phyloP scores from a whole-genome alignment of 2,797 vertebrate species.

The Xyrichtys novacula region DNA sequence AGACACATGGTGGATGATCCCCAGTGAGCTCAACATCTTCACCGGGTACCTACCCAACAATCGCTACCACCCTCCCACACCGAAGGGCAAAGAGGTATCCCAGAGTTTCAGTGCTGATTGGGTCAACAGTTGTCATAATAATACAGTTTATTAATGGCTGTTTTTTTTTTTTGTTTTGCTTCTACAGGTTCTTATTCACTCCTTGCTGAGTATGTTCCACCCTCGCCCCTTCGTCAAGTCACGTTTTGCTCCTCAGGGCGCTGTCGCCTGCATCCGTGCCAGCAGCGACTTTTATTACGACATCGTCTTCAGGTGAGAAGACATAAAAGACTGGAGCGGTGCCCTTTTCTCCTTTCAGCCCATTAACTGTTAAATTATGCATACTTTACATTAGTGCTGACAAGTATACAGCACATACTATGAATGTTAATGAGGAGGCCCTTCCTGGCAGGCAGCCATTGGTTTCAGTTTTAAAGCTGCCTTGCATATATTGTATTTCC shows the following conservation, averaged over 20 bases:
- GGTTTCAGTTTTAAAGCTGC: slow-evolving; percentile 9
- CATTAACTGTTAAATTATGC: background rate
- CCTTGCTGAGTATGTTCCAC: slow-evolving; percentile 95
- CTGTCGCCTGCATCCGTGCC: slow-evolving; percentile 93
- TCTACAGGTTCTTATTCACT: slow-evolving; percentile 91
- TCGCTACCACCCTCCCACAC: slow-evolving; percentile 93
- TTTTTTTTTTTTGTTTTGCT: slow-evolving; percentile 19
- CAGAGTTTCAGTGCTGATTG: background rate
- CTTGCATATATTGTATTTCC: too few species aligned
- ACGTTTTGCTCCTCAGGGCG: slow-evolving; percentile 95
- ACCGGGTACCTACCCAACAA: slow-evolving; percentile 97
- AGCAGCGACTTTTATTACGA: slow-evolving; percentile 93
- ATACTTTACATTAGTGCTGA: slow-evolving; percentile 15
- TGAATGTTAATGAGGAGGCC: slow-evolving; percentile 11
- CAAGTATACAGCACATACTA: slow-evolving; percentile 2
- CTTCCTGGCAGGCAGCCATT: slow-evolving; percentile 26
- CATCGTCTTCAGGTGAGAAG: slow-evolving; percentile 91
- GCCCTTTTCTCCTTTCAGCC: background rate
- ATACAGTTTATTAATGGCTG: background rate
- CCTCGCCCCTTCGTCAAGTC: slow-evolving; percentile 94
- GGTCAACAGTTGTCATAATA: background rate
- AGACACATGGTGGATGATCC: slow-evolving; percentile 95
- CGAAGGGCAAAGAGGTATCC: slow-evolving; percentile 96
- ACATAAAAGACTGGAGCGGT: background rate
- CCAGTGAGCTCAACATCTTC: slow-evolving; percentile 96